Evolutionary conservation across 2,113 vertebrate species (phyloP).

Genomic region (Datnioides undecimradiatus): DNA sequence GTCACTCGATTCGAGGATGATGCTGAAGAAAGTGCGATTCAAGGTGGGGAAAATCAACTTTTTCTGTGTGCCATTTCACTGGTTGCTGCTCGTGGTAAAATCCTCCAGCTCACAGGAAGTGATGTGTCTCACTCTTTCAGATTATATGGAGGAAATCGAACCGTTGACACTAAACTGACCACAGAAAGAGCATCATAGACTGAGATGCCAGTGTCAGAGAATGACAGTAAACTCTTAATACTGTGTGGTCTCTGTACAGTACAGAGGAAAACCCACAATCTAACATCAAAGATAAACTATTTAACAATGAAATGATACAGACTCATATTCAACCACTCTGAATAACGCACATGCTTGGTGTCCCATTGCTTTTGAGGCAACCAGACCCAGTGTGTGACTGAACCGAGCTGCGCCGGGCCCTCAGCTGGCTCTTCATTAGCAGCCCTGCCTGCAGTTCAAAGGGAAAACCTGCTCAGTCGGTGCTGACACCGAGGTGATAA

Average conservation of each 20-base stretch:
- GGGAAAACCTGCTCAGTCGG: constrained; percentile 20
- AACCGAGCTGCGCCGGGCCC: constrained; percentile 30
- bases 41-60: constrained; percentile 65
- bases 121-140: background rate
- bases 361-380: background rate
- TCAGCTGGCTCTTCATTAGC: constrained; percentile 44
- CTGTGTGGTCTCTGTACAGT: background rate
- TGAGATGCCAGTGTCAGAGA: no score
- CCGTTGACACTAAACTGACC: background rate
- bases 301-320: background rate
- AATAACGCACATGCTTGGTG: background rate
- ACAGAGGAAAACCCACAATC: background rate
- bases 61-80: background rate
- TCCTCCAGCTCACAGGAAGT: constrained; percentile 2
- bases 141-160: background rate
- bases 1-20: constrained; percentile 41
- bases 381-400: background rate
- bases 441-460: constrained; percentile 57
- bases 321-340: background rate
- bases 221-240: background rate
- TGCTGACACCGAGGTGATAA: constrained; percentile 54
- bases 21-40: constrained; percentile 80
- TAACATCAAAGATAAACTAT: background rate
- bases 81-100: background rate
- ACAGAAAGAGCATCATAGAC: background rate